These are phyloP conservation scores for Seriola rivoliana DNA, from an alignment of 2,113 vertebrate species.

Conservation along the genomic window DNA sequence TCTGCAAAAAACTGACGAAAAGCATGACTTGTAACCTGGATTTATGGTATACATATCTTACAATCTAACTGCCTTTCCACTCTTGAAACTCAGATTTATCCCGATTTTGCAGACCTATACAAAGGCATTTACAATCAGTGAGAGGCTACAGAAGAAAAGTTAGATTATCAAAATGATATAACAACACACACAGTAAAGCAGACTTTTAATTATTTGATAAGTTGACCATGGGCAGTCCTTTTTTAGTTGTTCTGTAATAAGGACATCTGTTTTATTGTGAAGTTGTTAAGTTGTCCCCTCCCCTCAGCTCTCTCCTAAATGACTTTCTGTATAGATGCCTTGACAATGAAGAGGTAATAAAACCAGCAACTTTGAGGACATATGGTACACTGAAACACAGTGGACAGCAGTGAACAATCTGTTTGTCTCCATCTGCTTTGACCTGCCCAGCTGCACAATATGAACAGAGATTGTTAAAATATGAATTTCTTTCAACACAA, in stretches of 20 bases:
- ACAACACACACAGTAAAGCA: not conserved
- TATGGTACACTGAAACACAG: constrained; percentile 41
- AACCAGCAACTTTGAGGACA: constrained; percentile 38
- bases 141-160: not conserved
- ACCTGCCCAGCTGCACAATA: not conserved
- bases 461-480: not conserved
- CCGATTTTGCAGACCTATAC: not conserved
- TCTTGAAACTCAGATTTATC: not conserved
- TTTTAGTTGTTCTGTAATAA: constrained; percentile 14
- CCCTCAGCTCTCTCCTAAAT: constrained; percentile 44
- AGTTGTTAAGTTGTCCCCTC: constrained; percentile 44
- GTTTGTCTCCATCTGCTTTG: constrained; percentile 39
- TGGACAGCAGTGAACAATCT: constrained; percentile 42
- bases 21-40: no score
- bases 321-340: constrained; percentile 20
- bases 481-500: not conserved
- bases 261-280: constrained; percentile 70
- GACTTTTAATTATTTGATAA: constrained; percentile 11
- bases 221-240: not conserved
- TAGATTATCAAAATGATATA: not conserved
- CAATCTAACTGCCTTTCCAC: not conserved
- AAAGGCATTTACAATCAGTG: not conserved
- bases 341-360: constrained; percentile 56
- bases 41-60: not conserved
- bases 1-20: not conserved